A percentile compares a stretch with the other conserved stretches of the same genome.
phyloP scores from a whole-genome alignment of 2,888 invertebrate species.

The Protodeltote pygarga region DNA sequence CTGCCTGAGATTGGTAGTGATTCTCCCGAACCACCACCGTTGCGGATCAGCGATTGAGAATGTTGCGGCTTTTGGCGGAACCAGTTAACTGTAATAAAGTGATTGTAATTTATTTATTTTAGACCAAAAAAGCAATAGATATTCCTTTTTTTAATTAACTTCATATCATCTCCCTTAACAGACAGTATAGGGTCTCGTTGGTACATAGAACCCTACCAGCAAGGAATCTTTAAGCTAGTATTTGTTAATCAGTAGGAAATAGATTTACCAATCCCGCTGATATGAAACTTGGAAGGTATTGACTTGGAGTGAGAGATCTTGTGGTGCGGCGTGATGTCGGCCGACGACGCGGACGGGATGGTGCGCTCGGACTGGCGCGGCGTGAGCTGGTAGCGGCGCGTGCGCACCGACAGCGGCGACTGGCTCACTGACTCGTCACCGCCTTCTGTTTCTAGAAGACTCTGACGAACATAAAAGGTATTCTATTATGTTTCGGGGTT shows the following conservation, averaged over 20 bases:
- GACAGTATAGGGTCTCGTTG: too few relatives aligned
- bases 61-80: slow-evolving; percentile 86
- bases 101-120: not conserved
- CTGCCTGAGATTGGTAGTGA: slow-evolving; percentile 86
- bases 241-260: too few relatives aligned
- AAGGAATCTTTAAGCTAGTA: too few relatives aligned
- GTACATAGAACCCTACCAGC: too few relatives aligned
- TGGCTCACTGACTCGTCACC: slow-evolving; percentile 92
- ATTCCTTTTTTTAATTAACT: too few relatives aligned
- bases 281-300: slow-evolving; percentile 82
- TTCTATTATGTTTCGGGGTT: not conserved
- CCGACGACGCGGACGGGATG: slow-evolving; percentile 88
- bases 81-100: slow-evolving; percentile 83
- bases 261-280: slow-evolving; percentile 92
- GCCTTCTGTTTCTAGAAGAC: slow-evolving; percentile 92
- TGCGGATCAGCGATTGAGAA: slow-evolving; percentile 77
- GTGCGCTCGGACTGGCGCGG: slow-evolving; percentile 95
- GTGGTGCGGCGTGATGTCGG: slow-evolving; percentile 91
- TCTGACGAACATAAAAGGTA: slow-evolving; percentile 82
- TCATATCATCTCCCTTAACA: too few relatives aligned
- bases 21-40: slow-evolving; percentile 84
- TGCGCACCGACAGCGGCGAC: slow-evolving; percentile 92
- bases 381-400: slow-evolving; percentile 92
- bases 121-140: too few relatives aligned
- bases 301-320: slow-evolving; percentile 84